Evolutionary conservation across 2,888 invertebrate genomes (phyloP), one percentile per base, ranked within the genome.

Genomic region (Abrostola triplasia): DNA sequence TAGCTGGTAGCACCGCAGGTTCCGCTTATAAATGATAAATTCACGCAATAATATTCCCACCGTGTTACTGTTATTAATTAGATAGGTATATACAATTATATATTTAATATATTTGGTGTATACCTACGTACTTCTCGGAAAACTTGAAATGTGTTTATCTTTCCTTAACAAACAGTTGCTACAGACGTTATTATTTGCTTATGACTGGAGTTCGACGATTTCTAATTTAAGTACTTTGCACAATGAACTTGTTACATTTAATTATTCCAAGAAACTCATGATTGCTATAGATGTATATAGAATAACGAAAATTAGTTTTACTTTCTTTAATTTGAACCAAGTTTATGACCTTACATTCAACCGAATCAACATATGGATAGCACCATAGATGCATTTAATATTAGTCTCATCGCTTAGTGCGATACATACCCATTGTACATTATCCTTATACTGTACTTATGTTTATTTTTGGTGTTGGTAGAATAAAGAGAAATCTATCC

Each of bases 151-250:
- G 72, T 57, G 62, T 71, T 59, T 71, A 67, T 62, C 56, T 59
- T 62, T 54, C 48, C 57, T 44, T 64, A 44, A 50, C 64, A 73
- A 64, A 66, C 64, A 71, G 62, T 70, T 47, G 59, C 49, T 54
- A 67, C 53, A 55, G 36, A 36, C 49, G 51, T 58, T 48, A 55
- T 53, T 56, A 59, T 71, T 62, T 61, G 48, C 13, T 24, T 62
- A 36, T 56, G 51, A 47, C 9, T 44, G 24, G 44, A 47, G 24
- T 47, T 47, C 24, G 44, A 9, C 2, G 44, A 47, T 47, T 59
- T 51, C 12, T 51, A 64, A 13, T 52, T 42, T 70, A 42, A 5
- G 36, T 63, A 51, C 36, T 47, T 53, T 8, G 6, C 38, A 10
- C n/a, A 42, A 66, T 52, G 49, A 12, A 24, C 24, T 47, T 9